Base-by-base conservation (phyloP, 30 jellyfish, hydroid and myxozoan genomes). In the Aurelia sp. region DNA sequence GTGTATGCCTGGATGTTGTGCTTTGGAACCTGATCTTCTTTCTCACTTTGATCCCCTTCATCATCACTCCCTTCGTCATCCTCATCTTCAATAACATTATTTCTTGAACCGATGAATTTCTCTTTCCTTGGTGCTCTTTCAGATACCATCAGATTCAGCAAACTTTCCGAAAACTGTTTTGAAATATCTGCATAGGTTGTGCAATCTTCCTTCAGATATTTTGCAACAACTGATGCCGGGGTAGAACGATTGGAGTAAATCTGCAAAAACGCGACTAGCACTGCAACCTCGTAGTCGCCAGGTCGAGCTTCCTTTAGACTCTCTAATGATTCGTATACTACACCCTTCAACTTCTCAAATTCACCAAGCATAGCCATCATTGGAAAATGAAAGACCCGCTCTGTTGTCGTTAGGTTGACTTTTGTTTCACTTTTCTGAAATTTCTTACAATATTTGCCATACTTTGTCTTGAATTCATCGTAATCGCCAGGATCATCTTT, bases 361-460 rank as follows among this genome's bases (percentile, higher is more conserved):
- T 79, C 89, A 13, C 81, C 81, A 48, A 79, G 73, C 89, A 79
- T 64, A 11, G 81, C 89, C 81, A 64, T 64, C 89, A 79, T 79
- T 63, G 89, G 89, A 64, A 79, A 79, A 40, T 79, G 89, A 70
- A 79, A 79, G 3, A 79, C 89, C 51, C 89, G 65, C 22, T 58
- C 66, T 53, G 63, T 79, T 10, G 57, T 52, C 5, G 60, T 30
- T 40, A 27, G 50, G 2, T 19, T 70, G 11, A 19, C 21, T 13
- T 27, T 31, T 18, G 22, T 20, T 20, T 79, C 47, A 31, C n/a
- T 31, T 13, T 35, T 21, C 19, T 41, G 62, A 64, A 79, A 79
- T 20, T 21, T 64, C 20, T 55, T 27, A 11, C 63, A 17, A 79
- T 79, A 79, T 21, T 40, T 41, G 30, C 44, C 31, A 44, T 35